Evolutionary conservation across 2,797 vertebrate species (phyloP).

Genomic region (Tiaroga cobitis): DNA sequence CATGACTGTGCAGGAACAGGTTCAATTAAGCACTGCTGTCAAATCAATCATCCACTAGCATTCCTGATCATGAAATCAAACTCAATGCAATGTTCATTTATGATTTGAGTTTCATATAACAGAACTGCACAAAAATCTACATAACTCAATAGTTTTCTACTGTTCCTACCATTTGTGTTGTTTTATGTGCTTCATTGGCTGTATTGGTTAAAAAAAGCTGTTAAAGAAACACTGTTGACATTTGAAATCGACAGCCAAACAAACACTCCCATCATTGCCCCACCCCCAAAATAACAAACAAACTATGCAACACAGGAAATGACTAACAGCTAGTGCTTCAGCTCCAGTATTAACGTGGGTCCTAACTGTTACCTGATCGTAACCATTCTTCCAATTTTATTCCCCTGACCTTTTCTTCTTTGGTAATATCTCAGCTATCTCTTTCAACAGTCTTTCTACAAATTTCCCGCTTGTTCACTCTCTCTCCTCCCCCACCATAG

Average conservation of each 20-base stretch:
- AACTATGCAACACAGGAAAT: not conserved
- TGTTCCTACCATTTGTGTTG: not conserved
- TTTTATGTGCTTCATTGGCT: not conserved
- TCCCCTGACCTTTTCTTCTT: not conserved
- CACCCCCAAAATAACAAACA: not conserved
- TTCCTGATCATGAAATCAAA: not conserved
- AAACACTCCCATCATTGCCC: not conserved
- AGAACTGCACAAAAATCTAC: not conserved
- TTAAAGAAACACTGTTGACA: not conserved
- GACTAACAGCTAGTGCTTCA: not conserved
- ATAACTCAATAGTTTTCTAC: not conserved
- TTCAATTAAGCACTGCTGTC: constrained; percentile 9
- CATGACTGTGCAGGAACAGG: not conserved
- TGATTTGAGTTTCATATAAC: not conserved
- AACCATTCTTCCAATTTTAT: not conserved
- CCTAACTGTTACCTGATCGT: not conserved
- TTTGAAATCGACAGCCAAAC: not conserved
- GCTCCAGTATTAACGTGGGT: not conserved
- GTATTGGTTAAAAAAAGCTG: not conserved
- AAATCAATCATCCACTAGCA: not conserved
- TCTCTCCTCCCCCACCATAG: not conserved
- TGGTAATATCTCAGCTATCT: not conserved
- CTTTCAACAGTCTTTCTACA: not conserved
- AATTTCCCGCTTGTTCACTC: not conserved
- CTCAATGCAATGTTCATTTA: not conserved